These are phyloP conservation scores for Melikaiella ostensackeni DNA, from an alignment of 2,888 invertebrate species.

Conservation along the genomic window DNA sequence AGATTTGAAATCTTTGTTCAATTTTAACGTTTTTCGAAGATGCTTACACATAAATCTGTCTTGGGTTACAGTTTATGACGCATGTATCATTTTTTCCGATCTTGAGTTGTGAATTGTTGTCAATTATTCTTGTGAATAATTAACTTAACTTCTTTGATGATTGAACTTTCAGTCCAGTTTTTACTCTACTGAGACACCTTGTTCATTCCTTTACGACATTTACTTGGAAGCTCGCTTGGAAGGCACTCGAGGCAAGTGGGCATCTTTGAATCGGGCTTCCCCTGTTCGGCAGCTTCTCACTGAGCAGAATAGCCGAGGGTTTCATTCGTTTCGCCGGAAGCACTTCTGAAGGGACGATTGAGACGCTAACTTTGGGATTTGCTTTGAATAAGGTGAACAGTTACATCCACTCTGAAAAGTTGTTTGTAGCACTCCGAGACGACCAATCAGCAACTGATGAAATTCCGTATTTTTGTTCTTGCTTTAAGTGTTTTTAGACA, in stretches of 20 bases:
- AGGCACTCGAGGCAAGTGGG: constrained; percentile 49
- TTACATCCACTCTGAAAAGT: constrained; percentile 24
- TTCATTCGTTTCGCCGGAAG: constrained; percentile 53
- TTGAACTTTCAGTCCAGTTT: constrained; percentile 4
- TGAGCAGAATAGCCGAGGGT: constrained; percentile 44
- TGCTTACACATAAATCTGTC: no score
- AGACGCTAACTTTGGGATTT: constrained; percentile 38
- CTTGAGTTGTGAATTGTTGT: no score
- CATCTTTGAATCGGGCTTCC: constrained; percentile 49
- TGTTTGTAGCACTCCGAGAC: constrained; percentile 6
- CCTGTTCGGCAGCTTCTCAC: constrained; percentile 28
- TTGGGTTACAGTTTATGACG: no score
- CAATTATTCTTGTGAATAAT: background rate
- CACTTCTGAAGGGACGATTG: constrained; percentile 48
- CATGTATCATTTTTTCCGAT: no score
- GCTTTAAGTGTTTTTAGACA: background rate
- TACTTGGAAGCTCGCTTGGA: constrained; percentile 47
- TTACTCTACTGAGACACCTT: constrained; percentile 15
- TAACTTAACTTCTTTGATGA: constrained; percentile 34
- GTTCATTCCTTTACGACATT: constrained; percentile 11
- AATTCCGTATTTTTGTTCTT: background rate
- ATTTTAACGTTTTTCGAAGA: no score
- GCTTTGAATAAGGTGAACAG: constrained; percentile 27
- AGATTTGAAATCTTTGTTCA: no score
- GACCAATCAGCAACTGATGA: background rate